Conservation (phyloP, 2,888 invertebrate genomes). For the Myopa testacea region DNA sequence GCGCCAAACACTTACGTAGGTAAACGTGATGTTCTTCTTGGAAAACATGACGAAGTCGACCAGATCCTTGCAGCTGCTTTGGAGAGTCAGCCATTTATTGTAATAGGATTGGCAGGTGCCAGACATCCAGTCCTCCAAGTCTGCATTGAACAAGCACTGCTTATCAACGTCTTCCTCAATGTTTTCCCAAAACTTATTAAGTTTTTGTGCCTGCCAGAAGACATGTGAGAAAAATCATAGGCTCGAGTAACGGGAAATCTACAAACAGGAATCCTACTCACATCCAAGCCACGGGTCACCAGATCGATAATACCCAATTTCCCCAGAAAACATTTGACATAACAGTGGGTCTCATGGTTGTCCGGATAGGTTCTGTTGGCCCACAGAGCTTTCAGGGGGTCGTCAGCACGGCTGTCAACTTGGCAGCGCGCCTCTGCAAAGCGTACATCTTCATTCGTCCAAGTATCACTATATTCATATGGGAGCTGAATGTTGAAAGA, state of each 20-base stretch:
- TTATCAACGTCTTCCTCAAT: constrained; percentile 42
- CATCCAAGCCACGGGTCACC: constrained; percentile 51
- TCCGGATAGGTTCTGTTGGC: constrained; percentile 51
- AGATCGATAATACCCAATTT: constrained; percentile 56
- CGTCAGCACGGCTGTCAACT: constrained; percentile 41
- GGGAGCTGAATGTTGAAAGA: too few species aligned
- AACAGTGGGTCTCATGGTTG: constrained; percentile 55
- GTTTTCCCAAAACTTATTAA: constrained; percentile 41
- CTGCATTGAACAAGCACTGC: constrained; percentile 38
- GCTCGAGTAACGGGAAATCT: background rate
- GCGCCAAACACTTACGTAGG: background rate
- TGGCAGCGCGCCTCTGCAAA: constrained; percentile 50
- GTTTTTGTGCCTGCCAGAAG: constrained; percentile 34
- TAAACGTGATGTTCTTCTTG: background rate
- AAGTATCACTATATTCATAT: background rate
- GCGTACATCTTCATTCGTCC: constrained; percentile 49
- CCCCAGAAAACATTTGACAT: constrained; percentile 56
- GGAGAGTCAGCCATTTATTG: constrained; percentile 48
- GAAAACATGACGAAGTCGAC: constrained; percentile 42
- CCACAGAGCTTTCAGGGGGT: constrained; percentile 40
- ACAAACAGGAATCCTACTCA: constrained; percentile 45
- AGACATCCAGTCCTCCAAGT: constrained; percentile 46
- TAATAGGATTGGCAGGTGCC: constrained; percentile 52
- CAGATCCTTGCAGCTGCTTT: constrained; percentile 37
- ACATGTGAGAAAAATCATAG: background rate